Percentiles rank a stretch among this genome's conserved stretches.
Conservation (phyloP, 2,888 invertebrate species). For the Apotomis betuletana region DNA sequence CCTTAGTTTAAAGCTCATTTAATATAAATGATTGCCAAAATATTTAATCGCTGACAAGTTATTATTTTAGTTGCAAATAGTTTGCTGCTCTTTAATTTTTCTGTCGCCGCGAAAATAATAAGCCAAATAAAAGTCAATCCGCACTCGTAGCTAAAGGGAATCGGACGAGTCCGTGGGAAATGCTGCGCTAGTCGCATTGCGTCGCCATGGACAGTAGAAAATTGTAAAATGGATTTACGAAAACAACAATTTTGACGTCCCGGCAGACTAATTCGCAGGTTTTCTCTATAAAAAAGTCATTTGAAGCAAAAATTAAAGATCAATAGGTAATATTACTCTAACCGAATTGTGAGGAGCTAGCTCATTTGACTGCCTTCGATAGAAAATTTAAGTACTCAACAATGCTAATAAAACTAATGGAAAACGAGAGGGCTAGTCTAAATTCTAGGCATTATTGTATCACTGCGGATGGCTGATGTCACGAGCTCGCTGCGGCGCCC, state of each 20-base stretch:
- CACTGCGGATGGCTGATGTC: constrained; percentile 14
- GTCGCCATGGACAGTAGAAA: neutral
- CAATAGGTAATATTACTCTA: no score
- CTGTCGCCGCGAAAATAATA: constrained; percentile 57
- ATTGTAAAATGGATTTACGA: neutral
- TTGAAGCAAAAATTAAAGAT: no score
- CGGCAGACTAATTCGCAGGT: no score
- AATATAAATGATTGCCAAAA: no score
- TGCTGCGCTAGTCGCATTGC: neutral
- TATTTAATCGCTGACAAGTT: no score
- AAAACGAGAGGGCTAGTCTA: neutral
- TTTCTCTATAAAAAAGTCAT: no score
- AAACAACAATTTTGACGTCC: no score
- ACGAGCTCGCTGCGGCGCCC: constrained; percentile 10
- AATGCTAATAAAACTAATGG: neutral
- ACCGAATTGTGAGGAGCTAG: no score
- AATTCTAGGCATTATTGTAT: neutral
- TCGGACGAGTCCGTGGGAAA: constrained; percentile 30
- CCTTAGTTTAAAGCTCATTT: no score
- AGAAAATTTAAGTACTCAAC: neutral
- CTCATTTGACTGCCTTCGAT: no score
- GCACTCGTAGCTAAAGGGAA: constrained; percentile 17
- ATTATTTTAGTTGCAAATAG: no score
- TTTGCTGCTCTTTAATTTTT: no score
- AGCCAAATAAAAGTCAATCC: constrained; percentile 60